phyloP scores from a whole-genome alignment of 2,888 invertebrate species.

The Scaptomyza flava region DNA sequence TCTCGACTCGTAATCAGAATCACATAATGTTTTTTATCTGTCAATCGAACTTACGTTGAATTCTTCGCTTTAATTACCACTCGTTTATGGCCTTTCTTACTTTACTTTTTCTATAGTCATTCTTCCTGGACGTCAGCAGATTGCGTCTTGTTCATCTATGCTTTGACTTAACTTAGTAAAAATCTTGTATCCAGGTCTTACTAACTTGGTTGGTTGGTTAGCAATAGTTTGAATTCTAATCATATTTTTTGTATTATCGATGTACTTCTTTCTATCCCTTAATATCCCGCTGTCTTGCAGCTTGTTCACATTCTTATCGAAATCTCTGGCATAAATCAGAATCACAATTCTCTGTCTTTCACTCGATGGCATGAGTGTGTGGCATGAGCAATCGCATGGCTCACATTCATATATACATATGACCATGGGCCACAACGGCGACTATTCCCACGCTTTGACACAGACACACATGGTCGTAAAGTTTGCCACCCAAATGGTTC shows the following conservation, averaged over 20 bases:
- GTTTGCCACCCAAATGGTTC: slow-evolving; percentile 57
- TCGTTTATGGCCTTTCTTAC: not conserved
- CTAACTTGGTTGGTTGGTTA: not conserved
- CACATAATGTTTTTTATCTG: not conserved
- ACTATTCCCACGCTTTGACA: slow-evolving; percentile 70
- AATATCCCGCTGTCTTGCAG: not conserved
- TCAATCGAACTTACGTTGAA: not conserved
- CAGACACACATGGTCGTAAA: slow-evolving; percentile 34
- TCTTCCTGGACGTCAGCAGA: not conserved
- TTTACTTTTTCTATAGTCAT: slow-evolving; percentile 7
- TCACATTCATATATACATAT: slow-evolving; percentile 4
- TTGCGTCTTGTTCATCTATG: not conserved
- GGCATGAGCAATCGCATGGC: slow-evolving; percentile 42
- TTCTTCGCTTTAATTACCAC: not conserved
- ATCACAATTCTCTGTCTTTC: slow-evolving; percentile 46
- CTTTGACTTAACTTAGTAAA: too few relatives aligned
- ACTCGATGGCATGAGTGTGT: slow-evolving; percentile 20
- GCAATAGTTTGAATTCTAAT: not conserved
- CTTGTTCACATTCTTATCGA: slow-evolving; percentile 63
- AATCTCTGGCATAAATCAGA: slow-evolving; percentile 70
- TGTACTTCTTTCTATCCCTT: too few relatives aligned
- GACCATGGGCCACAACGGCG: slow-evolving; percentile 43
- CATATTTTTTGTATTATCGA: too few relatives aligned
- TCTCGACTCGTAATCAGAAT: slow-evolving; percentile 1
- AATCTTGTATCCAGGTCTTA: too few relatives aligned